phyloP scores from a whole-genome alignment of 2,113 vertebrate genomes.

The Isurus oxyrinchus region DNA sequence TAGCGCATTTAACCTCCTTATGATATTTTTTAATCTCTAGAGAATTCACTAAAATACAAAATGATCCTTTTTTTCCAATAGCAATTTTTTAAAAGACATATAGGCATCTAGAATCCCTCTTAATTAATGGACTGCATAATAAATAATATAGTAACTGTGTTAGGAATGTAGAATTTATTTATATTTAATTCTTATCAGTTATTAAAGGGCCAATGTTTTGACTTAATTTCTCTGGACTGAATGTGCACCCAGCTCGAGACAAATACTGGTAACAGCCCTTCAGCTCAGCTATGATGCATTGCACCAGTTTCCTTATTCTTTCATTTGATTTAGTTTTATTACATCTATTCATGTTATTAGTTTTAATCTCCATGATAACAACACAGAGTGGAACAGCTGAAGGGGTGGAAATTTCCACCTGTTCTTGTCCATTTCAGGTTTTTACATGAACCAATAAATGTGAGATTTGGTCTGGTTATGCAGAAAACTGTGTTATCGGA shows the following conservation, averaged over 20 bases:
- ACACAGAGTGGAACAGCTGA: not conserved
- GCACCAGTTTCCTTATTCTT: not conserved
- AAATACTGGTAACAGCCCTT: not conserved
- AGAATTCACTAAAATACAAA: not conserved
- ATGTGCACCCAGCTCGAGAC: not conserved
- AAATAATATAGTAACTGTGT: not conserved
- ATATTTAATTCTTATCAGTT: not conserved
- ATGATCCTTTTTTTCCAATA: not conserved
- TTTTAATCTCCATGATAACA: not conserved
- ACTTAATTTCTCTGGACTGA: not conserved
- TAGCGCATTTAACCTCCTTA: not conserved
- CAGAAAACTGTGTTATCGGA: constrained; percentile 5
- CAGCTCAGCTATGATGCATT: not conserved
- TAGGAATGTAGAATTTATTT: not conserved
- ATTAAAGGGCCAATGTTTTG: not conserved
- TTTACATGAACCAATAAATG: not conserved
- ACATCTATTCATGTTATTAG: not conserved
- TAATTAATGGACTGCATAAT: not conserved
- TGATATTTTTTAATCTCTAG: not conserved
- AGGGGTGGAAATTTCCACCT: constrained; percentile 24
- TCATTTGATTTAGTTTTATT: not conserved
- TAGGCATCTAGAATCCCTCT: not conserved
- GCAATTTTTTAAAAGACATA: not conserved
- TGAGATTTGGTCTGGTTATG: not conserved
- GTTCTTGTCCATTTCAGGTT: not conserved